Percentiles rank a stretch among this genome's conserved stretches.
Evolutionary conservation across 2,888 invertebrate genomes (phyloP).

Genomic region (Clostera curtula): DNA sequence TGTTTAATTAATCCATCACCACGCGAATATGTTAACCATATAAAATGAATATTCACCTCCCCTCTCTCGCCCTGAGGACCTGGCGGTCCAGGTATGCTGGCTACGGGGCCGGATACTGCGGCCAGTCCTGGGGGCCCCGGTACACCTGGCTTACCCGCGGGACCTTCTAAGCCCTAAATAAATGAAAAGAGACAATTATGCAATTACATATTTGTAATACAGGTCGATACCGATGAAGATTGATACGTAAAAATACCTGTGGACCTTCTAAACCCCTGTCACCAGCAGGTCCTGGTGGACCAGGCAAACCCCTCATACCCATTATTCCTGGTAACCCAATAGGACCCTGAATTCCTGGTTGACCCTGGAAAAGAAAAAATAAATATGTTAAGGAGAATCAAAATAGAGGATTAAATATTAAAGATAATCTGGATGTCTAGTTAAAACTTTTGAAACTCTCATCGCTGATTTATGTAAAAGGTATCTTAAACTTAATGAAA

Average conservation of each 20-base stretch:
- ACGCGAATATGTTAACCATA: too few species aligned
- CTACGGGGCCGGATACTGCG: conserved; percentile 33
- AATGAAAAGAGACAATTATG: not conserved
- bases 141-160: conserved; percentile 43
- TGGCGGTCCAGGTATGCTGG: conserved; percentile 39
- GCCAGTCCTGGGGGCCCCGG: conserved; percentile 50
- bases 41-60: conserved; percentile 30
- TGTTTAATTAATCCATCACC: too few species aligned
- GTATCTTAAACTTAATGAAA: too few species aligned
- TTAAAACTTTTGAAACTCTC: too few species aligned
- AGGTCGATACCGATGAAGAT: not conserved
- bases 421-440: too few species aligned
- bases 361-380: conserved; percentile 28
- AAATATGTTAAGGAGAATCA: too few species aligned
- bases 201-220: not conserved
- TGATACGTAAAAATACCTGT: conserved; percentile 36
- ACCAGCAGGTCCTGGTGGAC: conserved; percentile 45
- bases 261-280: conserved; percentile 65
- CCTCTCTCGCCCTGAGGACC: conserved; percentile 61
- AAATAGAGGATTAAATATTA: too few species aligned
- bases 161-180: conserved; percentile 58
- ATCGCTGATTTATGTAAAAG: too few species aligned
- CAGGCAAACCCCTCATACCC: conserved; percentile 36
- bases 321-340: conserved; percentile 32
- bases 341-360: conserved; percentile 35